Evolutionary conservation across 2,113 vertebrate species (phyloP).

Genomic region (Onychostoma macrolepis): DNA sequence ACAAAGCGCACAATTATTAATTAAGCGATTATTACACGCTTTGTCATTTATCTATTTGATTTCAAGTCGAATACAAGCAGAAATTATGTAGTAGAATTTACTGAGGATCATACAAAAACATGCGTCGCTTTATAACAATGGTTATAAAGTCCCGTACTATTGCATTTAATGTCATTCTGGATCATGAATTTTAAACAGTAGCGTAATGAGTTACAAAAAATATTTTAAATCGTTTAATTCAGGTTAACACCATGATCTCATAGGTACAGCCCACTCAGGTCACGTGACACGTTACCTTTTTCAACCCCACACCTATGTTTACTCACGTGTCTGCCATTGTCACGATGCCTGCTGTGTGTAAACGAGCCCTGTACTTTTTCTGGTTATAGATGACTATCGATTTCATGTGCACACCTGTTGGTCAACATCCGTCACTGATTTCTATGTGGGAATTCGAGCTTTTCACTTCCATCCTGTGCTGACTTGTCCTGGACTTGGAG

Average conservation of each 20-base stretch:
- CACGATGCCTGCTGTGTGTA: conserved; percentile 8
- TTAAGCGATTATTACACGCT: neutral
- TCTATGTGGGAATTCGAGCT: neutral
- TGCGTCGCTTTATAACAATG: neutral
- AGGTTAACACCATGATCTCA: conserved; percentile 1
- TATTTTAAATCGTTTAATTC: neutral
- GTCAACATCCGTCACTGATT: neutral
- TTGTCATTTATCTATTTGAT: neutral
- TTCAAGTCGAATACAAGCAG: neutral
- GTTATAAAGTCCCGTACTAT: neutral
- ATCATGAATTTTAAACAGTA: neutral
- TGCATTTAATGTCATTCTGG: neutral
- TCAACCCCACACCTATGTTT: conserved; percentile 49
- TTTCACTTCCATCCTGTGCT: neutral
- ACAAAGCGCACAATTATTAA: neutral
- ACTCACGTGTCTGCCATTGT: conserved; percentile 34
- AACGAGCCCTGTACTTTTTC: neutral
- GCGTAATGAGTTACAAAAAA: neutral
- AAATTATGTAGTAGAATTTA: neutral
- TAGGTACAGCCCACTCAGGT: neutral
- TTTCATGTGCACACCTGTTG: neutral
- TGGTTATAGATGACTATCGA: neutral
- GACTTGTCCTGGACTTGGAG: conserved; percentile 23
- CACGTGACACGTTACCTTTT: conserved; percentile 51
- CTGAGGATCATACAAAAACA: neutral